Evolutionary conservation across 2,113 vertebrate species (phyloP), one percentile per base, ranked within the genome.

Genomic region (Rhinichthys klamathensis): DNA sequence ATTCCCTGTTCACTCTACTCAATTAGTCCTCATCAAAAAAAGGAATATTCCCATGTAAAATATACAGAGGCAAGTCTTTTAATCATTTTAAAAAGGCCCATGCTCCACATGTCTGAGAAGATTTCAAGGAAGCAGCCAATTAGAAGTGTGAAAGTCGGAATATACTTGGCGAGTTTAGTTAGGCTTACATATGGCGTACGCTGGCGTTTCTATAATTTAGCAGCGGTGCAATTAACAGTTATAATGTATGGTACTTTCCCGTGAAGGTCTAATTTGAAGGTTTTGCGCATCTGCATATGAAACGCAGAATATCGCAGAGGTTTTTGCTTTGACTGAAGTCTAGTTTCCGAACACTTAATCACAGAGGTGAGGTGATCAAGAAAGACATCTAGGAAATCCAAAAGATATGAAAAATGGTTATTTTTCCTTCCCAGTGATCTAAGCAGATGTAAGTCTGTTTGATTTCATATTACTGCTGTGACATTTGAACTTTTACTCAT

Each of bases 71-170:
- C 81, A 89, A 90, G 86, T 85, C 88, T 88, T 92, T 88, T 89
- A 91, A 89, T 91, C 89, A 87, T 89, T 85, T 88, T 49, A 85
- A 81, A 87, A 86, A 77, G 75, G 88, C 85, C 82, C 27, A 44
- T 75, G 84, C 86, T 79, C 83, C 87, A 87, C 82, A 58, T 86
- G 88, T 88, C 85, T 85, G 86, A 81, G 84, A 88, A 63, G 83
- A 88, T 89, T 86, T 91, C 88, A 88, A 89, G 88, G 80, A 90
- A 87, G 87, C 85, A 84, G 85, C 89, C 86, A 89, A 90, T 92
- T 91, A 91, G 88, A 88, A 90, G 91, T 90, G 91, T 89, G 89
- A 91, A 91, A 91, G 82, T 89, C 73, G 46, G 85, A 88, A 88
- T 87, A 86, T 87, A 83, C 83, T 87, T 84, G 87, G 87, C 80